These are phyloP conservation scores for Orycteropus afer DNA, from an alignment of 2,113 vertebrate species.

Conservation along the genomic window DNA sequence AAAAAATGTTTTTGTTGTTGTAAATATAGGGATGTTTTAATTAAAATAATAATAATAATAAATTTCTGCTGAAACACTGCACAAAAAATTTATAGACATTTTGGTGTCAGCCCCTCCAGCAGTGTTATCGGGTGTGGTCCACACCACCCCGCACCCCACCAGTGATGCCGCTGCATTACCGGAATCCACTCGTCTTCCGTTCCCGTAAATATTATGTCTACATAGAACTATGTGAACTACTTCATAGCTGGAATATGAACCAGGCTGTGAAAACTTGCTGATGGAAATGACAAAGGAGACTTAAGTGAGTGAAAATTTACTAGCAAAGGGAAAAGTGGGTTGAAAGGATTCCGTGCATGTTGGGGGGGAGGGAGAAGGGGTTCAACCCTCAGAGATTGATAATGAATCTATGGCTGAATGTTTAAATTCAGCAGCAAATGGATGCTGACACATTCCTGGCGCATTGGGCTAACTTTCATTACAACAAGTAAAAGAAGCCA, in stretches of 20 bases:
- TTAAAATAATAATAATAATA: not conserved
- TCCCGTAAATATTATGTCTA: constrained; percentile 78
- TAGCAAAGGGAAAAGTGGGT: constrained; percentile 29
- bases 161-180: not conserved
- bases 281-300: constrained; percentile 34
- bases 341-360: not conserved
- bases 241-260: constrained; percentile 58
- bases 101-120: not conserved
- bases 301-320: constrained; percentile 27
- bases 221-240: constrained; percentile 74
- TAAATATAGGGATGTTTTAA: not conserved
- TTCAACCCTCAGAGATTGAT: not conserved
- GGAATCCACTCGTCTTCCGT: constrained; percentile 68
- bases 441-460: constrained; percentile 27
- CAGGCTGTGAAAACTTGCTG: constrained; percentile 40
- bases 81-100: not conserved
- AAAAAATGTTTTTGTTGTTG: not conserved
- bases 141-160: not conserved
- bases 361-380: not conserved
- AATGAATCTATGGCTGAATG: not conserved
- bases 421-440: constrained; percentile 52
- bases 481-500: constrained; percentile 1
- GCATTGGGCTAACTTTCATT: constrained; percentile 31
- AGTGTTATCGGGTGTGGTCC: not conserved
- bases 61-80: not conserved